Conservation (phyloP, 2,797 vertebrate genomes). For the Masticophis lateralis region DNA sequence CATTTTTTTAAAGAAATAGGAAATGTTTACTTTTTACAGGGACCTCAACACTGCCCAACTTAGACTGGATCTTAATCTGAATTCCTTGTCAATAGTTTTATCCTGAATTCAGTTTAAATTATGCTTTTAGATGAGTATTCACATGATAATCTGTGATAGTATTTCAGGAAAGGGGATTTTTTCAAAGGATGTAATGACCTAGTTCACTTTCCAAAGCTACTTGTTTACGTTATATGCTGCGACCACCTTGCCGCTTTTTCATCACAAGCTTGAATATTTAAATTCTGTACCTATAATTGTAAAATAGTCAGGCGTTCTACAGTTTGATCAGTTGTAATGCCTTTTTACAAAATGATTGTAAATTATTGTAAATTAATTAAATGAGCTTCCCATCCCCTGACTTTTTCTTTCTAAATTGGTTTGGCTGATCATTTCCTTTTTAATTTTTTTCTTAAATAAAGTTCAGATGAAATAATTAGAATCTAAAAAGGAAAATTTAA, state of each 20-base stretch:
- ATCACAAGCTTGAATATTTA: constrained; percentile 97
- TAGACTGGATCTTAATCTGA: constrained; percentile 89
- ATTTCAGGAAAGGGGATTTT: constrained; percentile 71
- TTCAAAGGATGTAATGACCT: constrained; percentile 78
- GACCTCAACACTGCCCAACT: constrained; percentile 90
- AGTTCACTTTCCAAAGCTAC: constrained; percentile 94
- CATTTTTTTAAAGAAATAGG: constrained; percentile 81
- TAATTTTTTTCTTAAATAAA: constrained; percentile 60
- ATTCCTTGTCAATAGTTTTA: constrained; percentile 76
- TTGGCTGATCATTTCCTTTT: constrained; percentile 78
- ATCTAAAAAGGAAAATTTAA: constrained; percentile 87
- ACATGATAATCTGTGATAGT: constrained; percentile 77
- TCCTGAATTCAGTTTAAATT: constrained; percentile 81
- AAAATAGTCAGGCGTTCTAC: constrained; percentile 82
- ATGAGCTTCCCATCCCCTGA: constrained; percentile 86
- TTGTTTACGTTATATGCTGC: constrained; percentile 94
- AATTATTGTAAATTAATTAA: constrained; percentile 97
- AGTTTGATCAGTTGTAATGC: constrained; percentile 82
- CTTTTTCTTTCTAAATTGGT: constrained; percentile 92
- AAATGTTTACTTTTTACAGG: constrained; percentile 85
- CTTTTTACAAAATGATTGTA: constrained; percentile 88
- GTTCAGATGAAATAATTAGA: constrained; percentile 79
- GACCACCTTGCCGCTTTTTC: constrained; percentile 84
- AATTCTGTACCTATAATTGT: constrained; percentile 89
- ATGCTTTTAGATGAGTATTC: constrained; percentile 74